A percentile compares a stretch with the other conserved stretches of the same genome.
phyloP scores from a whole-genome alignment of 2,113 vertebrate genomes.

The Aptenodytes patagonicus region DNA sequence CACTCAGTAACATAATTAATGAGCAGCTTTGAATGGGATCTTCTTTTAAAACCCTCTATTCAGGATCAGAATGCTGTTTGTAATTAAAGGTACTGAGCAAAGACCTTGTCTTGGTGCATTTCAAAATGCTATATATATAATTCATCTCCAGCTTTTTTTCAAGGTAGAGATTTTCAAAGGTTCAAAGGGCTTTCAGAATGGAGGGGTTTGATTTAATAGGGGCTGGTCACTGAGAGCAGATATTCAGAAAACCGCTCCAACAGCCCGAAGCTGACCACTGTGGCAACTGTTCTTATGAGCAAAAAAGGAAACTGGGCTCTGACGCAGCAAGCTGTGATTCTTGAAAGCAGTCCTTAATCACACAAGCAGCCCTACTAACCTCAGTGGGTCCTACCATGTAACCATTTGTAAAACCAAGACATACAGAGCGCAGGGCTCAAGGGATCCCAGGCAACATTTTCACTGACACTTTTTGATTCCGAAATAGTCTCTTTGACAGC shows the following conservation, averaged over 20 bases:
- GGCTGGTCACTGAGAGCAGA: background rate
- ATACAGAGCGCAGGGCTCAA: background rate
- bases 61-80: background rate
- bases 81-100: constrained; percentile 10
- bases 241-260: background rate
- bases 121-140: background rate
- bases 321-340: background rate
- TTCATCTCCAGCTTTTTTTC: background rate
- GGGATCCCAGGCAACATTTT: background rate
- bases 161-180: background rate
- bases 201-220: background rate
- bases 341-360: background rate
- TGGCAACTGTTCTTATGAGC: background rate
- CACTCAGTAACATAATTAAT: constrained; percentile 17
- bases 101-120: background rate
- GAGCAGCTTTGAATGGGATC: background rate
- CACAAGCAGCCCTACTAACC: background rate
- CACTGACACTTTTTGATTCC: background rate
- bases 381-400: background rate
- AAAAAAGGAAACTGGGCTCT: background rate
- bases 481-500: background rate
- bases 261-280: background rate
- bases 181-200: background rate
- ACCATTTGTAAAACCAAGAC: background rate
- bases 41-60: constrained; percentile 9